A percentile compares a stretch with the other conserved stretches of the same genome.
These are phyloP conservation scores for Orchesella cincta DNA, from an alignment of 1,140 invertebrate genomes.

Conservation along the genomic window DNA sequence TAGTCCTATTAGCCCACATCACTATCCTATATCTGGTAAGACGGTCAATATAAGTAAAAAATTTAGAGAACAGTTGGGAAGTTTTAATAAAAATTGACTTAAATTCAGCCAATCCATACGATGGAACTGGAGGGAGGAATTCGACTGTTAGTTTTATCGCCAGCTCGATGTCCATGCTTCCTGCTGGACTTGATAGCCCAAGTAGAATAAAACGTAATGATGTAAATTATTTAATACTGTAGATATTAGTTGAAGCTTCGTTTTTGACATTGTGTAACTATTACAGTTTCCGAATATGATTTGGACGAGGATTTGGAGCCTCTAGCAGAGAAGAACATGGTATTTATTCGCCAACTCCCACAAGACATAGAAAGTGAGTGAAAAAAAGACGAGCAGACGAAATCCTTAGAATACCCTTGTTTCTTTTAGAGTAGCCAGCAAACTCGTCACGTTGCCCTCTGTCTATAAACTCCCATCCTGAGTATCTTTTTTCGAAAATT, in stretches of 20 bases:
- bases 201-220: conserved; percentile 4
- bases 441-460: no score
- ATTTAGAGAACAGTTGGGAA: background rate
- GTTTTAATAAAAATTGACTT: background rate
- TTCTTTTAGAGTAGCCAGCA: no score
- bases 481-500: background rate
- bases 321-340: background rate
- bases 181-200: background rate
- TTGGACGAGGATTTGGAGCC: conserved; percentile 14
- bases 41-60: background rate
- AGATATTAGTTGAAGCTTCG: background rate
- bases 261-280: background rate
- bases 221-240: background rate
- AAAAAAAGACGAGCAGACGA: no score
- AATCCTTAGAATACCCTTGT: no score
- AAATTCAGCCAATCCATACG: background rate
- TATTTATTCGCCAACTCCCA: conserved; percentile 13
- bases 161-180: background rate
- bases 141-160: conserved; percentile 4
- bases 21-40: background rate
- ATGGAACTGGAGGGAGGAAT: background rate
- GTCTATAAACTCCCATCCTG: no score
- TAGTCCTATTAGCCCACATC: background rate
- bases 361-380: conserved; percentile 15
- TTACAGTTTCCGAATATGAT: conserved; percentile 7